Conservation (phyloP, 37 sponge, comb jelly and placozoan genomes). For the Halichondria panicea region DNA sequence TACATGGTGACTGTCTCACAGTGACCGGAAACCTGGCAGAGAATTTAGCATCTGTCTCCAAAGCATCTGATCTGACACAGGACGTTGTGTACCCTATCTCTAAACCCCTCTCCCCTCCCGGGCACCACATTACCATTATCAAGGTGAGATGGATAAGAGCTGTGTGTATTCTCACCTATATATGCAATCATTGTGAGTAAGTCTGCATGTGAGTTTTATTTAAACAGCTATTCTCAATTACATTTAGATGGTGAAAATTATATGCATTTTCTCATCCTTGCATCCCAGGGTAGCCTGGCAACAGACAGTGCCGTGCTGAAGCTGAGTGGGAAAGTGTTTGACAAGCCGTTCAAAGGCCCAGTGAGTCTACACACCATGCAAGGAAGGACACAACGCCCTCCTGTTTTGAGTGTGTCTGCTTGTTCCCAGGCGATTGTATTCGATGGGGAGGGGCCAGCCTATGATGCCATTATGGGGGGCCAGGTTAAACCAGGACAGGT, state of each 20-base stretch:
- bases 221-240: background rate
- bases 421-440: constrained; percentile 81
- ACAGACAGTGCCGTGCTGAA: constrained; percentile 76
- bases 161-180: background rate
- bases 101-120: constrained; percentile 46
- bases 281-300: constrained; percentile 32
- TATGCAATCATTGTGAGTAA: too few species aligned
- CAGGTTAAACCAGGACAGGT: constrained; percentile 66
- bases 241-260: background rate
- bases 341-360: constrained; percentile 67
- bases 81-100: constrained; percentile 51
- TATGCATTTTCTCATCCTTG: background rate
- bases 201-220: too few species aligned
- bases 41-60: constrained; percentile 36
- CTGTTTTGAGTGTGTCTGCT: too few species aligned
- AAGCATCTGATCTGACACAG: constrained; percentile 46
- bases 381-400: too few species aligned
- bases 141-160: constrained; percentile 10
- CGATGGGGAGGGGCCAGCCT: constrained; percentile 66
- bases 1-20: constrained; percentile 77
- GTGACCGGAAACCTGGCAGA: constrained; percentile 69
- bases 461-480: constrained; percentile 69
- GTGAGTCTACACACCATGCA: too few species aligned
- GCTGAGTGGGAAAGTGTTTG: constrained; percentile 69
- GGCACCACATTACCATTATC: constrained; percentile 56